Evolutionary conservation across 2,888 invertebrate species (phyloP), one percentile per base, ranked within the genome.

Genomic region (Cancer borealis): DNA sequence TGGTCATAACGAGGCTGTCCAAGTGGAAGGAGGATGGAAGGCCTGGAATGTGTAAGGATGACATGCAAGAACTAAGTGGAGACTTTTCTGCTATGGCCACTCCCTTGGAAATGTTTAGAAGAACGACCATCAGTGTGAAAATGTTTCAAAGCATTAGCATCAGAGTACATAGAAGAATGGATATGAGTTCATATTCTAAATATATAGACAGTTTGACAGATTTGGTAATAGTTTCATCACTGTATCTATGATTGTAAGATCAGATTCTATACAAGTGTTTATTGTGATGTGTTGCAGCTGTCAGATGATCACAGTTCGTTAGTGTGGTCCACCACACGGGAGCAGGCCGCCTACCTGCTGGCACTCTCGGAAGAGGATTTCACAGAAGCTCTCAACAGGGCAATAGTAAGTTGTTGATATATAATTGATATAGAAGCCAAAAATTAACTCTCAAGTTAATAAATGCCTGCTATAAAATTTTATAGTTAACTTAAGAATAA

Each of bases 271-370:
- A 2, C 39, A 39, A 39, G 39, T 39, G 39, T 39, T 39, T 39
- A 39, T 39, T 39, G 39, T 39, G 39, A 39, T 39, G 39, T 2
- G 39, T n/a, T 60, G 87, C 87, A 98, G 97, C 96, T 99, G 45
- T 98, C 97, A 96, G 97, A 98, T 49, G 97, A 97, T 30, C 97
- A 97, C 88, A 98, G 99, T 96, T 99, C 99, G 0, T 97, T 99
- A n/a, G 99, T 99, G 1, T 99, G 99, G 99, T 98, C 98, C 30
- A 98, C 98, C 0, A 97, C 98, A 79, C 97, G 97, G 3, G 97
- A 97, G 45, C 97, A 98, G 96, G 98, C 99, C 0, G 98, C 98
- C 96, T 96, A 97, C 93, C 97, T 99, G 46, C 96, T 98, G 88
- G 96, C 97, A 45, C 96, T 99, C 96, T 96, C 98, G 0, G 97